A percentile compares a stretch with the other conserved stretches of the same genome.
Evolutionary conservation across 2,888 invertebrate genomes (phyloP).

Genomic region (Ophion ellenae): DNA sequence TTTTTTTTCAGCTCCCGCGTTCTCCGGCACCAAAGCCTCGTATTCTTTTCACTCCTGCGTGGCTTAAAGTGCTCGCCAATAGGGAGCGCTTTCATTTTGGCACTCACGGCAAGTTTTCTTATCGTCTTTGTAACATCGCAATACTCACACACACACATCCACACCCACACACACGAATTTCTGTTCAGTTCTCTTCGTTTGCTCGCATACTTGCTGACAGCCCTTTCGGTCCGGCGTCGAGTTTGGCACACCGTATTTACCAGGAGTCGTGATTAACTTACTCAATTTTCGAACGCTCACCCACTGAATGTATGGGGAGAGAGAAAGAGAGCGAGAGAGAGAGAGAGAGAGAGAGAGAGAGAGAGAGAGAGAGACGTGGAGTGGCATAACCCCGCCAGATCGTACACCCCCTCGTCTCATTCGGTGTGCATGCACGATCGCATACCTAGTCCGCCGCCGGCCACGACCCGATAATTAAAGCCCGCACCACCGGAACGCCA

Average conservation of each 20-base stretch:
- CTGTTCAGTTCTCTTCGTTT: conserved; percentile 10
- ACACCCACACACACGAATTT: no score
- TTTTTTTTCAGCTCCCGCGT: not conserved
- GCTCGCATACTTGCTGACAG: conserved; percentile 51
- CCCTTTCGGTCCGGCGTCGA: conserved; percentile 36
- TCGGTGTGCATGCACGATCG: conserved; percentile 51
- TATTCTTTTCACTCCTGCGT: not conserved
- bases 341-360: no score
- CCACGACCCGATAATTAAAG: conserved; percentile 65
- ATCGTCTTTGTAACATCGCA: conserved; percentile 17
- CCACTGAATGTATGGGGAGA: conserved; percentile 8
- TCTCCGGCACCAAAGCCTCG: not conserved
- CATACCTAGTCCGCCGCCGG: conserved; percentile 61
- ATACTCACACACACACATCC: no score
- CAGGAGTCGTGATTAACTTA: conserved; percentile 64
- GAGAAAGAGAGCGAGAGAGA: no score
- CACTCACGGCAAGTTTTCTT: conserved; percentile 45
- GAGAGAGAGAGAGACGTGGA: no score
- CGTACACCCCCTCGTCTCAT: conserved; percentile 48
- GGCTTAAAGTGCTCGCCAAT: not conserved
- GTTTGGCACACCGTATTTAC: conserved; percentile 59
- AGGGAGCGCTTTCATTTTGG: conserved; percentile 34
- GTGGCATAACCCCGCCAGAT: conserved; percentile 11
- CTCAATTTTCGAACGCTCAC: conserved; percentile 62
- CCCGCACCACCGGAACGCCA: conserved; percentile 58